These are phyloP conservation scores for Coelopa pilipes DNA, from an alignment of 2,888 invertebrate species.

Conservation along the genomic window DNA sequence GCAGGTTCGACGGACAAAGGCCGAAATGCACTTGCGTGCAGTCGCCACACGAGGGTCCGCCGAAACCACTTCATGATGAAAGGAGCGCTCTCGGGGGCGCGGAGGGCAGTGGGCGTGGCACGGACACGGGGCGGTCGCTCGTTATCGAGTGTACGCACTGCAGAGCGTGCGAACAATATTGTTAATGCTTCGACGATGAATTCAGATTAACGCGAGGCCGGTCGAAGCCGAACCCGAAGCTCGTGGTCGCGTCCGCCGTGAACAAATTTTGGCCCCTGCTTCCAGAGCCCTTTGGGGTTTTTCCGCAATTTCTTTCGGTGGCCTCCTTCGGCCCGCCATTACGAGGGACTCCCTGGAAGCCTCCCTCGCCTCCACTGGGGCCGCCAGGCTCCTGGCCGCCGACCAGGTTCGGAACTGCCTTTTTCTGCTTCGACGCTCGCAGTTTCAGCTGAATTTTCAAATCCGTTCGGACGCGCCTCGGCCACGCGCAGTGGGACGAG, in stretches of 20 bases:
- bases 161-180: constrained; percentile 27
- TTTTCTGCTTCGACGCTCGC: background rate
- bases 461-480: background rate
- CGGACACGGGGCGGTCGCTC: background rate
- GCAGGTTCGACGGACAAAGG: background rate
- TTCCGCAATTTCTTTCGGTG: background rate
- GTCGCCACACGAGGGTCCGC: background rate
- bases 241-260: too few species aligned
- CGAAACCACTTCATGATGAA: too few species aligned
- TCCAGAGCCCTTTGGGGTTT: too few species aligned
- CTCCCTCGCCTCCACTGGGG: background rate
- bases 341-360: background rate
- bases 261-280: background rate
- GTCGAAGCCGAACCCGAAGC: background rate
- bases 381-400: too few species aligned
- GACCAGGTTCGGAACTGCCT: background rate
- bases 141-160: constrained; percentile 16
- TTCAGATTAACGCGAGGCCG: background rate
- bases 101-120: too few species aligned
- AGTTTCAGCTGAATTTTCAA: background rate
- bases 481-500: background rate
- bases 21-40: constrained; percentile 12
- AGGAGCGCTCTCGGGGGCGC: too few species aligned
- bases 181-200: constrained; percentile 8
- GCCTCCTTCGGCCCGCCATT: background rate